phyloP scores from a whole-genome alignment of 2,888 invertebrate species.

The Nomada ferruginata region DNA sequence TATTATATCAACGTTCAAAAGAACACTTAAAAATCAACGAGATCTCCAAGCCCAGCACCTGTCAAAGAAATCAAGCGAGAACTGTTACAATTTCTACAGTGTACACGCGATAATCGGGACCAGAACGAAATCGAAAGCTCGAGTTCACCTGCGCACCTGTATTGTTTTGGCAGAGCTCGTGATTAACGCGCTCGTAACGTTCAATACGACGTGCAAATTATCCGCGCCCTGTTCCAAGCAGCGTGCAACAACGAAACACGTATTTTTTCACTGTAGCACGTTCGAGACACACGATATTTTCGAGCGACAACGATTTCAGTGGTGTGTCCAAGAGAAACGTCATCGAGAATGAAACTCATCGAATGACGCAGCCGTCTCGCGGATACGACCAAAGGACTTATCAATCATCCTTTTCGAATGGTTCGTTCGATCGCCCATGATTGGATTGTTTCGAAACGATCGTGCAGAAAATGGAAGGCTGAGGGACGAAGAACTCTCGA shows the following conservation, averaged over 20 bases:
- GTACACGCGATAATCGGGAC: background rate
- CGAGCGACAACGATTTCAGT: conserved; percentile 24
- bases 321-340: conserved; percentile 16
- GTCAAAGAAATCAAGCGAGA: too few species aligned
- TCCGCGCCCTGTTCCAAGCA: background rate
- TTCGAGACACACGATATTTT: background rate
- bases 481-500: background rate
- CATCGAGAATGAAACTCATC: conserved; percentile 49
- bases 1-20: too few species aligned
- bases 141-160: conserved; percentile 7
- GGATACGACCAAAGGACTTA: conserved; percentile 38
- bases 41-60: too few species aligned
- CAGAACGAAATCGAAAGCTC: background rate
- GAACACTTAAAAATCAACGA: too few species aligned
- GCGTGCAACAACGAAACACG: background rate
- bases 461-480: conserved; percentile 32
- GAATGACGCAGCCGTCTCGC: conserved; percentile 56
- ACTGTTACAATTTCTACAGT: background rate
- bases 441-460: conserved; percentile 58
- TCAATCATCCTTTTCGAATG: conserved; percentile 52
- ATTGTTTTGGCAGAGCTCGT: conserved; percentile 38
- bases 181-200: conserved; percentile 33
- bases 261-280: background rate
- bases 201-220: conserved; percentile 26
- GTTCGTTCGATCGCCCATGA: conserved; percentile 41